Evolutionary conservation across 2,113 vertebrate species (phyloP).

Genomic region (Ceyx cyanopectus): DNA sequence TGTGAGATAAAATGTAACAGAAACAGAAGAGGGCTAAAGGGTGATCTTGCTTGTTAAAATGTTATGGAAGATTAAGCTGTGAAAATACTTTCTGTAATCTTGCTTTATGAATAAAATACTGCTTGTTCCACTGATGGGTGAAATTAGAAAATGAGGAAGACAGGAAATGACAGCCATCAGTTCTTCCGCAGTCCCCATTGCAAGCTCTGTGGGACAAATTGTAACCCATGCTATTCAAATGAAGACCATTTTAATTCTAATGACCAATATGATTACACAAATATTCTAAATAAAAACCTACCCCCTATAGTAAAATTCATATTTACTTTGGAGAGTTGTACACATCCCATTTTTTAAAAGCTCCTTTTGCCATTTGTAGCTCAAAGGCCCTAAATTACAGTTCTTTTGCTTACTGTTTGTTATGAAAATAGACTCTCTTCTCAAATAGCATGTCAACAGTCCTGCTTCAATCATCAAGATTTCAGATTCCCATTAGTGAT

Average conservation of each 20-base stretch:
- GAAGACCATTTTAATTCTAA: neutral
- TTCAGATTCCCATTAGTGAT: neutral
- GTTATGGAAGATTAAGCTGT: conserved; percentile 34
- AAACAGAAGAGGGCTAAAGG: neutral
- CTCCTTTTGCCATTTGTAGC: neutral
- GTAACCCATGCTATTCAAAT: neutral
- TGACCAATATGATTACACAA: neutral
- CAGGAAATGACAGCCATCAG: neutral
- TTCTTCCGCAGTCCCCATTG: neutral
- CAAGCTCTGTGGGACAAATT: neutral
- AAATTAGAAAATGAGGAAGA: conserved; percentile 41
- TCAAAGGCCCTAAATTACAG: neutral
- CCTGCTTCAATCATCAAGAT: neutral
- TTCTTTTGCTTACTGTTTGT: neutral
- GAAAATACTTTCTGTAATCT: conserved; percentile 22
- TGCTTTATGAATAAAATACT: conserved; percentile 21
- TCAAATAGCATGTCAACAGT: neutral
- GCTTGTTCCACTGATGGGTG: conserved; percentile 1
- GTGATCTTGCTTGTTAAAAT: conserved; percentile 26
- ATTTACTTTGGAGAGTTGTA: neutral
- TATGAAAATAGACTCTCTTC: neutral
- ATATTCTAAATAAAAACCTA: neutral
- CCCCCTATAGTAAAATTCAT: neutral
- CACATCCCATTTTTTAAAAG: neutral
- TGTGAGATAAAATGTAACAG: neutral